A percentile compares a stretch with the other conserved stretches of the same genome.
Evolutionary conservation across 2,113 vertebrate genomes (phyloP).

Genomic region (Petaurus breviceps): DNA sequence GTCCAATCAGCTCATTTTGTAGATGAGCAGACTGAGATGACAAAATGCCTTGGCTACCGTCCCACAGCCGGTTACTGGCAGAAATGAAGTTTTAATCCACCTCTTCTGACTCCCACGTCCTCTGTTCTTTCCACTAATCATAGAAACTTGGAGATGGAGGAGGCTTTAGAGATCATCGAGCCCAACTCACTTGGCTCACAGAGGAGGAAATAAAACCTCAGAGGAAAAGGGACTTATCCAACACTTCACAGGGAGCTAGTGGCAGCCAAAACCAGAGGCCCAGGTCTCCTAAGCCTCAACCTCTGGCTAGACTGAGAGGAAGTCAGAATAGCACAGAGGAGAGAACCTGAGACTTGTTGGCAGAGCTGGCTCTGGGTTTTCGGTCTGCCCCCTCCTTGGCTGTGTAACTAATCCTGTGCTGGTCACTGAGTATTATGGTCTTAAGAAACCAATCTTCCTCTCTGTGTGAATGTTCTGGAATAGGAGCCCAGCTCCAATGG

Average conservation of each 20-base stretch:
- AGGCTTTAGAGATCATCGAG: neutral
- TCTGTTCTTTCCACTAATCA: neutral
- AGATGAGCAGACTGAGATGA: neutral
- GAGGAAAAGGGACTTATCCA: neutral
- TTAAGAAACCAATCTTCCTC: neutral
- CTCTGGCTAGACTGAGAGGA: neutral
- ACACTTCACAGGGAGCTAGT: neutral
- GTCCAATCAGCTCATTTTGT: neutral
- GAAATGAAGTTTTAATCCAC: neutral
- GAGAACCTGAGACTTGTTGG: neutral
- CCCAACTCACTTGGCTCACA: neutral
- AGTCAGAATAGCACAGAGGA: neutral
- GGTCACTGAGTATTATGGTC: neutral
- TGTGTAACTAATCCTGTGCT: neutral
- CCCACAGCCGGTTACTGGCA: neutral
- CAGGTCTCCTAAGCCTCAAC: neutral
- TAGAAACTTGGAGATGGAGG: accelerated
- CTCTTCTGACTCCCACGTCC: neutral
- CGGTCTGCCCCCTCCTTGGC: neutral
- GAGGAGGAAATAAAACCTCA: neutral
- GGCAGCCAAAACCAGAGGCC: neutral
- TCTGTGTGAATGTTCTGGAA: neutral
- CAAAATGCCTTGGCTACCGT: neutral
- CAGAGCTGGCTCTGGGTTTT: neutral
- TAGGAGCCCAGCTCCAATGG: neutral